phyloP scores from a whole-genome alignment of 2,113 vertebrate species.

The Dipodomys stephensi region DNA sequence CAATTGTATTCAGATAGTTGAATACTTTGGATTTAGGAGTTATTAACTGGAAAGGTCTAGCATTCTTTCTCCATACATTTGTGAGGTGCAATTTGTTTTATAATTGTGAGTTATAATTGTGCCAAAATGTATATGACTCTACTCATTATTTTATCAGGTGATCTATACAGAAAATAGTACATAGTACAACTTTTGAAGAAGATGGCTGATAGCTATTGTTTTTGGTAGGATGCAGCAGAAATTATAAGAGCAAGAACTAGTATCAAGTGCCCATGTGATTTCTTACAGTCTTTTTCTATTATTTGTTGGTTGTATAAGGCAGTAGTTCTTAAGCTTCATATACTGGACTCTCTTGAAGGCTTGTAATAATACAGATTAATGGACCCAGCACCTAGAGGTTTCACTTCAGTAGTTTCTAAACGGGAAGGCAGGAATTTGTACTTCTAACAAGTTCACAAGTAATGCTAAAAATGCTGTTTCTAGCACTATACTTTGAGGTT shows the following conservation, averaged over 20 bases:
- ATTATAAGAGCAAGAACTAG: background rate
- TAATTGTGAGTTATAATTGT: background rate
- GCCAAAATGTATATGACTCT: background rate
- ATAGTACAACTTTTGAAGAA: background rate
- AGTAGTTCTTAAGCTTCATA: background rate
- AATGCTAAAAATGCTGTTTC: background rate
- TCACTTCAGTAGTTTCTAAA: background rate
- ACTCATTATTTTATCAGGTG: background rate
- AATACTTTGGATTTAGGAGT: background rate
- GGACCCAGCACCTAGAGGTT: background rate
- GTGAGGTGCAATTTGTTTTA: background rate
- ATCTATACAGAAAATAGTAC: background rate
- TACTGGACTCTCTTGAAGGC: background rate
- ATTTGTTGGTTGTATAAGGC: background rate
- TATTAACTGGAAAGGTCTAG: background rate
- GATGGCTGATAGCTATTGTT: background rate
- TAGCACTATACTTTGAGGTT: background rate
- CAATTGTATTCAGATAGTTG: background rate
- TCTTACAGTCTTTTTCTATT: background rate
- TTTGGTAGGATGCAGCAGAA: background rate
- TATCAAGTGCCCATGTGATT: background rate
- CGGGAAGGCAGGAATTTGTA: background rate
- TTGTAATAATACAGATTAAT: background rate
- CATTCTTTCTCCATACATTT: conserved; percentile 14
- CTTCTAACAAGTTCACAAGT: background rate